Base-by-base conservation (phyloP, 2,113 vertebrate species). In the Perccottus glenii region DNA sequence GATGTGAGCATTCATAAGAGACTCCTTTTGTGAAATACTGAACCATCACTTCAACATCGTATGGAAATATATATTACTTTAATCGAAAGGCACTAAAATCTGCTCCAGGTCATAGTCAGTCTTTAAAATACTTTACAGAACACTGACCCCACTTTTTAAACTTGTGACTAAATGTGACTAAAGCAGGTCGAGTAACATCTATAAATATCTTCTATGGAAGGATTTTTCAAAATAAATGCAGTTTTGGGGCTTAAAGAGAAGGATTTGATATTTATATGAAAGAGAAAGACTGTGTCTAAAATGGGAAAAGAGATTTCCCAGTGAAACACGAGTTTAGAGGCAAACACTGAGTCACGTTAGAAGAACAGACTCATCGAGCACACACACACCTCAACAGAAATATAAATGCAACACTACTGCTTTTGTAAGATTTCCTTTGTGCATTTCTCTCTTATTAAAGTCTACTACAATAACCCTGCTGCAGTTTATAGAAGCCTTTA, bases 41-140 rank as follows among this genome's bases (percentile, higher is more conserved):
- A 50, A 9, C 48, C 27, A 16, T 49, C 47, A 32, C 9, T 50
- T 11, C 16, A 5, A 48, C 15, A 62, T 46, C 40, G 38, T 55
- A 5, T 56, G 27, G 57, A 70, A 63, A 58, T 35, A 57, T 43
- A 43, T 47, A 40, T 42, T 16, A n/a, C 59, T 33, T 12, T 33
- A 40, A 12, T 33, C 27, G 33, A 33, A 52, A 52, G 11, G 50
- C 50, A 52, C 27, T n/a, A n/a, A n/a, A n/a, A n/a, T n/a, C n/a
- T n/a, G 19, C 19, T 2, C 19, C 3, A 27, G 19, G 19, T 27
- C 19, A 27, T 27, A 2, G 19, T 27, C 19, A 3, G 19, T 27
- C 19, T 27, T 27, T 27, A 27, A 27, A 27, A 19, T 40, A 40
- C 38, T 40, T 8, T 6, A 33, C 11, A 11, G 11, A 11, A 33